Conservation (phyloP, 2,888 invertebrate species). For the Argyra leucocephala region DNA sequence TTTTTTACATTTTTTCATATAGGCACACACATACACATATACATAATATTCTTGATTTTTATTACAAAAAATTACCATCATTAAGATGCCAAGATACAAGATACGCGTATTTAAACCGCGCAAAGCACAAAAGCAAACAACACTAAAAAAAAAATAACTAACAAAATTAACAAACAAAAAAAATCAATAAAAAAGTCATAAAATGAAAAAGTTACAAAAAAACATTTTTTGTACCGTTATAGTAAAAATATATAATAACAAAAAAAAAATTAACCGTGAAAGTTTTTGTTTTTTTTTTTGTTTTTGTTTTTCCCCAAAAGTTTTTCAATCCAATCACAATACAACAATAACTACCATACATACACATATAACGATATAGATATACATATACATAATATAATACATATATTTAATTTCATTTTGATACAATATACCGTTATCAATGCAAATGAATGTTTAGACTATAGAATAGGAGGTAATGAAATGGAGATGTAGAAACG, state of each 20-base stretch:
- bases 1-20: neutral
- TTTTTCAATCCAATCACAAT: conserved; percentile 1
- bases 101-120: neutral
- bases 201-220: neutral
- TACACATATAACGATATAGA: neutral
- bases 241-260: too few species aligned
- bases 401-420: too few species aligned
- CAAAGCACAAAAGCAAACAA: neutral
- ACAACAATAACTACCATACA: neutral
- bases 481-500: too few species aligned
- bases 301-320: neutral
- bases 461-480: too few species aligned
- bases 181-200: conserved; percentile 3
- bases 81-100: conserved; percentile 3
- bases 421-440: too few species aligned
- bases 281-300: neutral
- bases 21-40: too few species aligned
- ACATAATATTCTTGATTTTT: neutral
- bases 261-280: too few species aligned
- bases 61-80: neutral
- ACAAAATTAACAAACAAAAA: neutral
- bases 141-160: too few species aligned
- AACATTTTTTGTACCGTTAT: too few species aligned
- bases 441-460: too few species aligned
- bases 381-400: too few species aligned